These are phyloP conservation scores for Podocnemis expansa DNA, from an alignment of 2,113 vertebrate species.

Conservation along the genomic window DNA sequence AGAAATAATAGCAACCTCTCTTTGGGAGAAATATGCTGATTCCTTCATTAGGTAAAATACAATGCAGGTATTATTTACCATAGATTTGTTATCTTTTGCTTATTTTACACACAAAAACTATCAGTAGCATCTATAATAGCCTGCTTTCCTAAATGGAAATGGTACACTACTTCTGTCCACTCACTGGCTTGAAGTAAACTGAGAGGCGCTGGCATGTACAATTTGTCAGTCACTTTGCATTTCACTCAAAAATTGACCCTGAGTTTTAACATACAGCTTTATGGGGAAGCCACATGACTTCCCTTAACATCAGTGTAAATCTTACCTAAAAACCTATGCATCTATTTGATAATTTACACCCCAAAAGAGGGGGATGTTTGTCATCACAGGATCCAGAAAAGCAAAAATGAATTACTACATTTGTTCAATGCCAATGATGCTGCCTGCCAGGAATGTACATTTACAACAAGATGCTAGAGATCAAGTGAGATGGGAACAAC, in stretches of 20 bases:
- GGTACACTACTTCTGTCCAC: not conserved
- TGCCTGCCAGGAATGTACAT: conserved; percentile 33
- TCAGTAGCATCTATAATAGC: not conserved
- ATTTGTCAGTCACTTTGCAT: not conserved
- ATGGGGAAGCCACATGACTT: not conserved
- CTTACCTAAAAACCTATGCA: not conserved
- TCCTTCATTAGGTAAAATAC: not conserved
- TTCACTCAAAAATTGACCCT: not conserved
- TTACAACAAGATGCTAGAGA: conserved; percentile 28
- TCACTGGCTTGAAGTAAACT: not conserved
- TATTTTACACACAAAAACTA: not conserved
- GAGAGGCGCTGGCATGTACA: not conserved
- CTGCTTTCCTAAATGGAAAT: not conserved
- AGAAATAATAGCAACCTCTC: not conserved
- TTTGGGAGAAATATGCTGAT: not conserved
- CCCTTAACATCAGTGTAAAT: not conserved
- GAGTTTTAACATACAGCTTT: not conserved
- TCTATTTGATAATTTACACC: not conserved
- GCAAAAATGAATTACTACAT: not conserved
- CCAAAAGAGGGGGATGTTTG: not conserved
- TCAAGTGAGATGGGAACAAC: conserved; percentile 20
- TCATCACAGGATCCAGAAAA: not conserved
- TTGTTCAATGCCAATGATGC: not conserved
- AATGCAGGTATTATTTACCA: not conserved
- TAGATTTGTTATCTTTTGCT: not conserved